These are phyloP conservation scores for Mus minutoides DNA, from an alignment of 2,797 vertebrate species.

Conservation along the genomic window DNA sequence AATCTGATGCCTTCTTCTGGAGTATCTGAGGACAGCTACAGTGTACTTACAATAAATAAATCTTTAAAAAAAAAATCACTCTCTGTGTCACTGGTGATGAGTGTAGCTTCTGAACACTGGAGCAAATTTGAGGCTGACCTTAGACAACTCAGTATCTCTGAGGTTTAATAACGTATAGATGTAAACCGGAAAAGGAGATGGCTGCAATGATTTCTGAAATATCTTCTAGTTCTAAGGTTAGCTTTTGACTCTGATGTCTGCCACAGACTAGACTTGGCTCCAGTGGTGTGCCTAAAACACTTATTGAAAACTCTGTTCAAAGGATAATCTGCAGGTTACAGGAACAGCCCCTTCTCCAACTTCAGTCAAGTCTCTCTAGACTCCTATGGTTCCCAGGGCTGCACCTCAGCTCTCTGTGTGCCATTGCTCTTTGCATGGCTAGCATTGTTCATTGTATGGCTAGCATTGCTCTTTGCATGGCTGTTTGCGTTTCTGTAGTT, in stretches of 20 bases:
- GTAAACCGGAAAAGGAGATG: background rate
- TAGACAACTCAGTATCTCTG: background rate
- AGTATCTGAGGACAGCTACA: no score
- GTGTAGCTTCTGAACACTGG: background rate
- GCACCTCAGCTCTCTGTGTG: no score
- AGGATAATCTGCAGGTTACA: background rate
- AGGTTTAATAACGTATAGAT: constrained; percentile 34
- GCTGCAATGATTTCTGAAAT: background rate
- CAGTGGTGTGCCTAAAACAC: background rate
- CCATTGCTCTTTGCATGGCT: background rate
- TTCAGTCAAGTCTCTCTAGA: background rate
- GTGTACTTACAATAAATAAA: no score
- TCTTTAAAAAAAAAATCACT: no score
- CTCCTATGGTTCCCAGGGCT: background rate
- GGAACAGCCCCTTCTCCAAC: background rate
- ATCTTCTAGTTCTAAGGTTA: background rate
- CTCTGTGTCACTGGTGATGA: constrained; percentile 34
- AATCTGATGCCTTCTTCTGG: no score
- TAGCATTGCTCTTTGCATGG: background rate
- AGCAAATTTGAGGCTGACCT: background rate
- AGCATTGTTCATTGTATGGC: background rate
- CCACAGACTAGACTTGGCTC: background rate
- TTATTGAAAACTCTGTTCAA: background rate
- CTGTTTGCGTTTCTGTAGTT: background rate
- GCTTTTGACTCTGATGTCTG: background rate